Evolutionary conservation across 2,888 invertebrate genomes (phyloP), one percentile per base, ranked within the genome.

Genomic region (Fabriciana adippe): DNA sequence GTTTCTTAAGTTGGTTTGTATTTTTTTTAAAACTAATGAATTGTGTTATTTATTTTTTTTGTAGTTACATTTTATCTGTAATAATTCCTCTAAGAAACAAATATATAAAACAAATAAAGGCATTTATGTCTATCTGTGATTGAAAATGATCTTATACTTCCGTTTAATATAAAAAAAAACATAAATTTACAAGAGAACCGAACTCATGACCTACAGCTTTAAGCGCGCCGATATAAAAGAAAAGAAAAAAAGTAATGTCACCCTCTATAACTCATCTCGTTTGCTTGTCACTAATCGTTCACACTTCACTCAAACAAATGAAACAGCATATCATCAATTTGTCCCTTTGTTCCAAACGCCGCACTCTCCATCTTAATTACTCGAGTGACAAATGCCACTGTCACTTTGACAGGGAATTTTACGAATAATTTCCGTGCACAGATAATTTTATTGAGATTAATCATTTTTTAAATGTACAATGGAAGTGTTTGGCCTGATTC

Each of bases 221-320:
- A 35, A 6, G 6, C 8, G 35, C 35, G 6, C 6, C 1, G 15
- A 31, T 5, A 31, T 55, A 26, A 35, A 50, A 59, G 50, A 51
- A 15, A 14, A 35, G 6, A 50, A 14, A 14, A 65, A 66, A 54
- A 64, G 51, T 59, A 18, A 35, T 68, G 62, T 65, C 68, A 45
- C 41, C 21, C 45, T 1, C 13, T 21, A 61, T 61, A 51, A 64
- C 55, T 60, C 64, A 68, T 60, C 57, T 8, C 21, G 31, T 56
- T 16, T 59, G 53, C 15, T 26, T 66, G 68, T 67, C 71, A 64
- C 70, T 70, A 69, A 72, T 72, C 71, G 72, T 73, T 72, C 68
- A 67, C 78, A 79, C 75, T 80, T 79, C 73, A 73, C 72, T 73
- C 64, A 79, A 80, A 81, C 79, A 81, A 81, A 81, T 74, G 81